These are phyloP conservation scores for Molothrus ater DNA, from an alignment of 2,797 vertebrate species.

Conservation along the genomic window DNA sequence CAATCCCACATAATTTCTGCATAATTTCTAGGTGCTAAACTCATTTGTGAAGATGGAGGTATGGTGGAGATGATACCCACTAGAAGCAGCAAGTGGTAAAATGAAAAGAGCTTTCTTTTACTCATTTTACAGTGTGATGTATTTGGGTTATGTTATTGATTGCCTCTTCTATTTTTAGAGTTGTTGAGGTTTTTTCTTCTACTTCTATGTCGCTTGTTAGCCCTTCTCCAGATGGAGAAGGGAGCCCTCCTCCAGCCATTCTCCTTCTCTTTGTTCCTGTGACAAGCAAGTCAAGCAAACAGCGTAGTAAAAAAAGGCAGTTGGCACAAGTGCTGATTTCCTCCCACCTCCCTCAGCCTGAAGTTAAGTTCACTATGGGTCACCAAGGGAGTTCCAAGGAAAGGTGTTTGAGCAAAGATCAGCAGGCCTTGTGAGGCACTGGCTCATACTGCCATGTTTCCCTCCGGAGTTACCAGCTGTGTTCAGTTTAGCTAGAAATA, in stretches of 20 bases:
- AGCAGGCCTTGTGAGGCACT: not conserved
- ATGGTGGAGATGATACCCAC: constrained; percentile 33
- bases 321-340: not conserved
- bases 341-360: not conserved
- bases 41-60: constrained; percentile 9
- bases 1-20: constrained; percentile 16
- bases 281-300: not conserved
- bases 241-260: too few relatives aligned
- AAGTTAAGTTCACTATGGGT: not conserved
- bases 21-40: constrained; percentile 19
- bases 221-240: not conserved
- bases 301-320: not conserved
- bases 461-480: not conserved
- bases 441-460: not conserved
- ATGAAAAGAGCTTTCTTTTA: not conserved
- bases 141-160: constrained; percentile 10
- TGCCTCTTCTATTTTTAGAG: not conserved
- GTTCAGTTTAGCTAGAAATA: not conserved
- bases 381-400: not conserved
- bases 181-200: rapidly evolving
- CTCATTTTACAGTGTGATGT: constrained; percentile 1
- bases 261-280: constrained; percentile 21
- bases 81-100: constrained; percentile 9
- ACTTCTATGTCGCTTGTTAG: not conserved
- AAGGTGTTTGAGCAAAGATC: not conserved